A percentile compares a stretch with the other conserved stretches of the same genome.
phyloP scores from a whole-genome alignment of 2,113 vertebrate genomes.

The Cepphus grylle region DNA sequence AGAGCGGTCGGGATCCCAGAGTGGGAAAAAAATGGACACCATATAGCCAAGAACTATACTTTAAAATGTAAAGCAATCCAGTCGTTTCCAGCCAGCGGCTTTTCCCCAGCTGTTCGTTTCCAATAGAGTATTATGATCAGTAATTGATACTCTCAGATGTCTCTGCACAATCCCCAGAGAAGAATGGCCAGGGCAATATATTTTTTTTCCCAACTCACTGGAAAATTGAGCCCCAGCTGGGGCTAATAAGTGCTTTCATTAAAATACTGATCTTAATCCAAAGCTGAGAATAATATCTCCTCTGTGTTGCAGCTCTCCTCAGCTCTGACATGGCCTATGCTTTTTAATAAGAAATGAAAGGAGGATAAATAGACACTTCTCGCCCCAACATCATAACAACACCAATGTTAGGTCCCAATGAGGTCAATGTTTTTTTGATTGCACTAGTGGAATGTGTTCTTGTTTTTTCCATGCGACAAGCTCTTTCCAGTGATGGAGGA shows the following conservation, averaged over 20 bases:
- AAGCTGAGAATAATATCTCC: conserved; percentile 67
- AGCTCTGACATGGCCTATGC: conserved; percentile 59
- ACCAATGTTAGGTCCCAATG: not conserved
- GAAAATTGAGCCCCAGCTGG: conserved; percentile 73
- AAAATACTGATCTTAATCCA: conserved; percentile 68
- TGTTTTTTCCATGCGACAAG: not conserved
- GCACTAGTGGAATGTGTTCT: not conserved
- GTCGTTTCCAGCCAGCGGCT: not conserved
- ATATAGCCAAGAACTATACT: not conserved
- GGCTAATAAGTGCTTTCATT: conserved; percentile 75
- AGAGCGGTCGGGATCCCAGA: not conserved
- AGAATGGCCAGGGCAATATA: conserved; percentile 62
- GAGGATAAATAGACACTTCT: conserved; percentile 60
- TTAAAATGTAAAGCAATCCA: conserved; percentile 44
- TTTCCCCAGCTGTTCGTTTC: conserved; percentile 62
- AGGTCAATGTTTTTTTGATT: conserved; percentile 16
- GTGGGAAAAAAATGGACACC: not conserved
- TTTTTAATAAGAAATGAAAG: conserved; percentile 69
- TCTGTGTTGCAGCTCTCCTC: conserved; percentile 61
- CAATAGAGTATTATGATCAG: conserved; percentile 65
- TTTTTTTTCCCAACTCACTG: conserved; percentile 63
- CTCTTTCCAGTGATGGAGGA: not conserved
- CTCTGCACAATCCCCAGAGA: conserved; percentile 57
- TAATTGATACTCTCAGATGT: conserved; percentile 67
- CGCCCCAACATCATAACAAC: not conserved